Base-by-base conservation (phyloP, 2,888 invertebrate genomes). In the Hipparchia semele region DNA sequence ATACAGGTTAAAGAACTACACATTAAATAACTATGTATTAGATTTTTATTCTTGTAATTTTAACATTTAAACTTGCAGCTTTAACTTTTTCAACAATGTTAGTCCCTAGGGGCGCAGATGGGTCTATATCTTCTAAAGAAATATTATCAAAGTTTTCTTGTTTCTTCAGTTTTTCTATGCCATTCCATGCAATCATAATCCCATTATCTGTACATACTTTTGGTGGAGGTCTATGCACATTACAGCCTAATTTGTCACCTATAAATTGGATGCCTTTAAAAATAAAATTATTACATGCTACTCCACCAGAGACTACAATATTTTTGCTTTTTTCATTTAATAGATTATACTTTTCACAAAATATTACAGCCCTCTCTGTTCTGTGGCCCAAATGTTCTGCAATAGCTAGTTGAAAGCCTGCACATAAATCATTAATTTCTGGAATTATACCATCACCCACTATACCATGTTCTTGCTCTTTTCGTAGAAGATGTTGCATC, bases 171-270 rank as follows among this genome's bases (percentile, higher is more conserved):
- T 96, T 96, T 90, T 99, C 99, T 69, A 98, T 94, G 8, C 98
- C 99, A 94, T 99, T 99, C 99, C 99, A 99, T 23, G 99, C 99
- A 81, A 99, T 98, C 99, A 99, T 99, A 53, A 99, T 95, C 7
- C 99, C 99, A 95, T 99, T 99, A 87, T 99, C 99, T 0, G 98
- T 99, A 86, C 99, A 99, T 9, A 98, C 94, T 83, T 95, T 94
- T 39, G 97, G 96, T 3, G 98, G 97, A 12, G 99, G 99, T 73
- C 97, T 95, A 72, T 95, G 93, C 5, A 98, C 91, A 82, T 92
- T 92, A 81, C 96, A 98, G 1, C 94, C 95, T 81, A 95, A 94
- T 79, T 95, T 94, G 13, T 94, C 83, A 79, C 97, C 97, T 76
- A 99, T 86, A 66, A 95, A 89, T 81, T 95, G 82, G 23, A 99